Conservation (phyloP, 2,888 invertebrate genomes). For the Lymantria monacha region DNA sequence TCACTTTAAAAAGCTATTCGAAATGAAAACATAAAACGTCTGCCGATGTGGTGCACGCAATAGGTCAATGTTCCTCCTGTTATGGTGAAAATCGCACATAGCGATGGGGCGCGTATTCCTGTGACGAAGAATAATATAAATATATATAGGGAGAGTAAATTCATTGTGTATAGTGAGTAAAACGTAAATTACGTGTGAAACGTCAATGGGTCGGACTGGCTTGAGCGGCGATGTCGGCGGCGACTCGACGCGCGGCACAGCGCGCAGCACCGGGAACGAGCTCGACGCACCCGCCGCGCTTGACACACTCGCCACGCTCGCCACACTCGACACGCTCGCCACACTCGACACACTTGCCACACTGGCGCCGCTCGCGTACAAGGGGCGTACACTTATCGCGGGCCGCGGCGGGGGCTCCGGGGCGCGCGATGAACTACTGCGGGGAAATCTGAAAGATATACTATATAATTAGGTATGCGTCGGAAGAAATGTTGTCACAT, state of each 20-base stretch:
- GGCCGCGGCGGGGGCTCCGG: slow-evolving; percentile 14
- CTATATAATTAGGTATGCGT: too few species aligned
- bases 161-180: too few species aligned
- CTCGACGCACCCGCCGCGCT: slow-evolving; percentile 9
- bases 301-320: slow-evolving; percentile 14
- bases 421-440: slow-evolving; percentile 5
- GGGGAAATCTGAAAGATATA: slow-evolving; percentile 6
- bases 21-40: too few species aligned
- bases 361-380: slow-evolving; percentile 23
- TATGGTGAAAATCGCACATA: too few species aligned
- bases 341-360: slow-evolving; percentile 17
- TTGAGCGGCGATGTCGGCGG: slow-evolving; percentile 38
- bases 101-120: too few species aligned
- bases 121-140: too few species aligned
- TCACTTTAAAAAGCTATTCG: too few species aligned
- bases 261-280: slow-evolving; percentile 41
- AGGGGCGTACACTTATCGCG: slow-evolving; percentile 6
- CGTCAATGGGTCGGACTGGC: slow-evolving; percentile 34
- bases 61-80: too few species aligned
- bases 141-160: too few species aligned
- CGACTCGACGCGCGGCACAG: slow-evolving; percentile 32
- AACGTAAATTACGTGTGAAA: slow-evolving; percentile 37
- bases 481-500: too few species aligned
- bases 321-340: slow-evolving; percentile 16
- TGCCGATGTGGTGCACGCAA: too few species aligned